Evolutionary conservation across 2,888 invertebrate species (phyloP).

Genomic region (Agrotis clavis): DNA sequence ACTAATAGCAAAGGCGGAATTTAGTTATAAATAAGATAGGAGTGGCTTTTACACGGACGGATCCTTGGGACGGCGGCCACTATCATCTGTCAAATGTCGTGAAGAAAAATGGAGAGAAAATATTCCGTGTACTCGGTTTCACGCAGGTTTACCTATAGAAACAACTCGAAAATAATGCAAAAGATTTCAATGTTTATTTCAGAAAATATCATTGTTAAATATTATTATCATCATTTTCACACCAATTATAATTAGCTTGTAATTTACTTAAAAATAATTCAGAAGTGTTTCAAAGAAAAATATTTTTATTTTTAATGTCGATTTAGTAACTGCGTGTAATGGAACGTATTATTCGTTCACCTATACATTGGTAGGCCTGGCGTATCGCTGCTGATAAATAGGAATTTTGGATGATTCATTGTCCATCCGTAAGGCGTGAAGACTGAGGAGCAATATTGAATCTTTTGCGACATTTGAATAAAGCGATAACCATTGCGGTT

Average conservation of each 20-base stretch:
- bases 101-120: slow-evolving; percentile 64
- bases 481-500: slow-evolving; percentile 22
- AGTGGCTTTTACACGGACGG: slow-evolving; percentile 88
- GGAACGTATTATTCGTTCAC: slow-evolving; percentile 51
- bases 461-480: slow-evolving; percentile 52
- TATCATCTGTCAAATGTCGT: slow-evolving; percentile 79
- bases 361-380: slow-evolving; percentile 57
- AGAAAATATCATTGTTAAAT: background rate
- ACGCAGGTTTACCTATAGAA: slow-evolving; percentile 40
- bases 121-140: slow-evolving; percentile 55
- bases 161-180: background rate
- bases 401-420: slow-evolving; percentile 85
- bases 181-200: background rate
- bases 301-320: background rate
- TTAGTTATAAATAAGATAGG: slow-evolving; percentile 79
- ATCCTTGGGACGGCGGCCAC: slow-evolving; percentile 74
- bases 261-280: background rate
- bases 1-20: slow-evolving; percentile 74
- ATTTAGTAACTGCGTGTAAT: slow-evolving; percentile 33
- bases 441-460: slow-evolving; percentile 47
- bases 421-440: slow-evolving; percentile 55
- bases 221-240: too few relatives aligned
- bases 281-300: background rate
- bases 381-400: slow-evolving; percentile 70
- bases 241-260: too few relatives aligned